These are phyloP conservation scores for Lophius americanus DNA, from an alignment of 2,797 vertebrate genomes.

Conservation along the genomic window DNA sequence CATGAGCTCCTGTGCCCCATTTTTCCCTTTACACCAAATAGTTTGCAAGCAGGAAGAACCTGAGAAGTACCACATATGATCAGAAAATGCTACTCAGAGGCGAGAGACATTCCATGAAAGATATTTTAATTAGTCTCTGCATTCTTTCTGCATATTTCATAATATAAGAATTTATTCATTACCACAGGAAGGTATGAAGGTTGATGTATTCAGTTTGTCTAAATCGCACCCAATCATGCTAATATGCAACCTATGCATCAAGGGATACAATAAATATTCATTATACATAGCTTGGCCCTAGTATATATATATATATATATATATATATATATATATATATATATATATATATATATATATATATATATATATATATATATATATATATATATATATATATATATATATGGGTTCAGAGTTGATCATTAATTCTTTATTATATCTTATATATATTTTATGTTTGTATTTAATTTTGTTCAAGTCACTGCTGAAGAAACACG, in stretches of 20 bases:
- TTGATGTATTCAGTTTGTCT: slow-evolving; percentile 29
- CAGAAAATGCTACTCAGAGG: not conserved
- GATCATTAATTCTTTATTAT: no score
- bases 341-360: no score
- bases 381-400: no score
- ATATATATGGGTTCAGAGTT: no score
- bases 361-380: no score
- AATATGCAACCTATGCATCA: slow-evolving; percentile 45
- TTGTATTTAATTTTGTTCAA: no score
- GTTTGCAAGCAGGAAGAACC: slow-evolving; percentile 2
- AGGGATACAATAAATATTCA: slow-evolving; percentile 42
- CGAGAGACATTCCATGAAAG: slow-evolving; percentile 14
- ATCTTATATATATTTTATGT: no score
- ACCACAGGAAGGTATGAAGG: slow-evolving; percentile 28
- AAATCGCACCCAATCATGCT: slow-evolving; percentile 37
- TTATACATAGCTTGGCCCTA: not conserved
- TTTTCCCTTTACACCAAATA: slow-evolving; percentile 14
- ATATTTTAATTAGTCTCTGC: slow-evolving; percentile 29
- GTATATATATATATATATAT: not conserved
- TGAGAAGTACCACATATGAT: not conserved
- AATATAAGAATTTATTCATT: slow-evolving; percentile 31
- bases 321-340: no score
- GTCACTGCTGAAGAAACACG: no score
- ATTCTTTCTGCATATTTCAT: slow-evolving; percentile 29
- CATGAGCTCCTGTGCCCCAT: slow-evolving; percentile 19